These are phyloP conservation scores for Parapristionchus giblindavisi DNA, from an alignment of 2,888 invertebrate species.

Conservation along the genomic window DNA sequence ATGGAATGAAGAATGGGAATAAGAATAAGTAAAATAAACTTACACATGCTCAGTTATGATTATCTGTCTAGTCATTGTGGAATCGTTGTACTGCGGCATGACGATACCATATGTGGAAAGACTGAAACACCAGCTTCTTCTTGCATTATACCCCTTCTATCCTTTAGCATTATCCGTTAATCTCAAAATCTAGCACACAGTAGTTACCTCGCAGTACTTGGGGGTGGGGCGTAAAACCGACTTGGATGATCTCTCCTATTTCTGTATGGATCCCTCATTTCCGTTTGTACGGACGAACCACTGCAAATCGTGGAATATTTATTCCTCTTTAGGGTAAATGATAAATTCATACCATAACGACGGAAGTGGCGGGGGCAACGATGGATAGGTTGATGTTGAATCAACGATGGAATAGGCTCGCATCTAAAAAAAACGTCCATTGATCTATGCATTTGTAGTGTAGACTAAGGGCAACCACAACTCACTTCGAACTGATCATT, in stretches of 20 bases:
- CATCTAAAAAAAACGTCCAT: background rate
- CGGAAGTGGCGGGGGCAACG: conserved; percentile 29
- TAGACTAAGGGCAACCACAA: background rate
- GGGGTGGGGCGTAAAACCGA: conserved; percentile 35
- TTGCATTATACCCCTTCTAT: too few relatives aligned
- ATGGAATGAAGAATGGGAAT: background rate
- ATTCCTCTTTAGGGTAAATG: background rate
- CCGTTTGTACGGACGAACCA: background rate
- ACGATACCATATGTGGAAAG: conserved; percentile 36
- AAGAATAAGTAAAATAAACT: background rate
- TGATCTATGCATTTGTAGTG: background rate
- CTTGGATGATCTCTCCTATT: conserved; percentile 24
- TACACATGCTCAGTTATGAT: conserved; percentile 27
- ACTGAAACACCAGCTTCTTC: too few relatives aligned
- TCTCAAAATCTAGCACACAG: background rate
- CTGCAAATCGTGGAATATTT: background rate
- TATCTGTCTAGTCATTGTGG: background rate
- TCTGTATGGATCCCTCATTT: background rate
- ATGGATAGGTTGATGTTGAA: conserved; percentile 33
- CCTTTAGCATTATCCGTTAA: too few relatives aligned
- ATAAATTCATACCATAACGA: background rate
- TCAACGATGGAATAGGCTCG: conserved; percentile 21
- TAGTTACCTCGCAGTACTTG: conserved; percentile 22
- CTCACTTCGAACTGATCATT: conserved; percentile 7
- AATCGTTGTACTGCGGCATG: background rate